Evolutionary conservation across 1,140 invertebrate species (phyloP).

Genomic region (Neodiprion lecontei): DNA sequence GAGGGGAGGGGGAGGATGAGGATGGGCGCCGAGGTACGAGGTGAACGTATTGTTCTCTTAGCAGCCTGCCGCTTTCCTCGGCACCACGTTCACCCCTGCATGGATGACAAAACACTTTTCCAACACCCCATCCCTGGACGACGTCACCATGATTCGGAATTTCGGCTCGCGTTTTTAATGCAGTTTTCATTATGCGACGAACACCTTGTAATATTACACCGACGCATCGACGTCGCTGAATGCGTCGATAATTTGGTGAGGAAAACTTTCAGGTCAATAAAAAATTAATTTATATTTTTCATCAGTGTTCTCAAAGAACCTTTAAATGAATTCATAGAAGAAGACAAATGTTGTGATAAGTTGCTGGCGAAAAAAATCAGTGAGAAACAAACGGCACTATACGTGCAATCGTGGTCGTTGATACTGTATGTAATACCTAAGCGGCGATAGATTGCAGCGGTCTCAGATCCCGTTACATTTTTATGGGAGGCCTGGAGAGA

Average conservation of each 20-base stretch:
- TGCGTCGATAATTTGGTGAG: too few species aligned
- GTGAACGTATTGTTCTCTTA: conserved; percentile 37
- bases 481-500: conserved; percentile 25
- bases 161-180: conserved; percentile 42
- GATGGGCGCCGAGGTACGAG: not conserved
- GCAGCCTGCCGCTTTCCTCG: conserved; percentile 22
- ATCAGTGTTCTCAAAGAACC: too few species aligned
- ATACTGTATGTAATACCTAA: too few species aligned
- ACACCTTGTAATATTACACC: not conserved
- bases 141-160: conserved; percentile 28
- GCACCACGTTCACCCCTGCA: not conserved
- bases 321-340: too few species aligned
- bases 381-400: not conserved
- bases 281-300: too few species aligned
- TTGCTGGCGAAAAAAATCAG: not conserved
- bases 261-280: too few species aligned
- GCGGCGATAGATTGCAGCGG: not conserved
- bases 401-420: not conserved
- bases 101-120: conserved; percentile 48
- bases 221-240: not conserved
- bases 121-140: conserved; percentile 14
- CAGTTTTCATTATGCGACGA: conserved; percentile 43
- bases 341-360: not conserved
- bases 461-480: conserved; percentile 21
- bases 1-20: not conserved